Conservation (phyloP, 2,797 vertebrate genomes). For the Cossypha heuglini region DNA sequence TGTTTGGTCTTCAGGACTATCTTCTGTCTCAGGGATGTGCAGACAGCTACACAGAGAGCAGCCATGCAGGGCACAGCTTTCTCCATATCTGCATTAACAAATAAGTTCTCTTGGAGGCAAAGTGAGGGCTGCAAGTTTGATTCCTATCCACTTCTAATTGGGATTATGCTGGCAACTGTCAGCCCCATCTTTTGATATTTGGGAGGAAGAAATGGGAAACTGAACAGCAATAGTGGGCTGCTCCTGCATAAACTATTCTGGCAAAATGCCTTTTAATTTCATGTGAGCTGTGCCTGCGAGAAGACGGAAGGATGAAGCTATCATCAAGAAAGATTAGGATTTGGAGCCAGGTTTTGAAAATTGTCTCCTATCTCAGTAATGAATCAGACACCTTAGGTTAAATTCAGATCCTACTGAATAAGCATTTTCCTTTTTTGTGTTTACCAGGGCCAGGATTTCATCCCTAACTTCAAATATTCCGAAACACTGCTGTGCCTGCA, state of each 20-base stretch:
- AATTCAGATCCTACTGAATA: constrained; percentile 15
- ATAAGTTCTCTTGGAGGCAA: neutral
- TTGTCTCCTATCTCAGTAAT: constrained; percentile 50
- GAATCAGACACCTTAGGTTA: constrained; percentile 58
- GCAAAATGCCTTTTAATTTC: constrained; percentile 55
- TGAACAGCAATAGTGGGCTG: neutral
- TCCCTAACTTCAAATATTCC: neutral
- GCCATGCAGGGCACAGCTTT: neutral
- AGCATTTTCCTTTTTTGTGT: constrained; percentile 28
- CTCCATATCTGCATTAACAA: neutral
- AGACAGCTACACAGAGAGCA: neutral
- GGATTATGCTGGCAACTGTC: neutral
- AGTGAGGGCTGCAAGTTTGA: neutral
- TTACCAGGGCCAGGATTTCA: constrained; percentile 37
- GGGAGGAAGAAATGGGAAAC: neutral
- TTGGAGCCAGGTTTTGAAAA: constrained; percentile 46
- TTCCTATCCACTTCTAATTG: neutral
- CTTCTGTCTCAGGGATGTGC: neutral
- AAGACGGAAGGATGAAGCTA: constrained; percentile 17
- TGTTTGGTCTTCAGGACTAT: neutral
- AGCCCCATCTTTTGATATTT: neutral
- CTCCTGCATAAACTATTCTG: constrained; percentile 9
- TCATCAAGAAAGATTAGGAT: constrained; percentile 26
- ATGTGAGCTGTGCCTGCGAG: constrained; percentile 5
- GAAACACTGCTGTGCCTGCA: neutral